Percentiles rank a stretch among this genome's conserved stretches.
Evolutionary conservation across 2,797 vertebrate genomes (phyloP).

Genomic region (Kryptopterus vitreolus): DNA sequence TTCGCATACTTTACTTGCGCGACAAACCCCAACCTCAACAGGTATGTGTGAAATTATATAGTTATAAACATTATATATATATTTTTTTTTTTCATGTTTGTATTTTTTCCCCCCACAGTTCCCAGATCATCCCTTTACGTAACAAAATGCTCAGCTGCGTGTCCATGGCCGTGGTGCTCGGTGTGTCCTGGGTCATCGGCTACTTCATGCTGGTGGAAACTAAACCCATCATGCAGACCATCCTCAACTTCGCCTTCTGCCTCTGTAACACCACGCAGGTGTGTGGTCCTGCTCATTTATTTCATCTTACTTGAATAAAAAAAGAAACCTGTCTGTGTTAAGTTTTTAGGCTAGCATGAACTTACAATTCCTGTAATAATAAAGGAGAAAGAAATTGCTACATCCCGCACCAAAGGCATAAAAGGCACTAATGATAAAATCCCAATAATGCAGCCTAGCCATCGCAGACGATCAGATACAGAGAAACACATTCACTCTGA

Average conservation of each 20-base stretch:
- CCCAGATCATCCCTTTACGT: constrained; percentile 47
- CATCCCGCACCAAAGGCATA: neutral
- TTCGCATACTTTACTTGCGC: constrained; percentile 60
- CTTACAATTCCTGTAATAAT: too few relatives aligned
- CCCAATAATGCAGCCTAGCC: neutral
- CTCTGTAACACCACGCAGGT: constrained; percentile 75
- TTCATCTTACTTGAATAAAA: neutral
- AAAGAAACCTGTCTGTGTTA: too few relatives aligned
- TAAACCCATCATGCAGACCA: constrained; percentile 1
- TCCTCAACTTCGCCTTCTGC: constrained; percentile 73
- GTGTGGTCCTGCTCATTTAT: neutral
- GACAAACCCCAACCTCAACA: constrained; percentile 59
- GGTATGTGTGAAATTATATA: too few relatives aligned
- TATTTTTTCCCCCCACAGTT: constrained; percentile 58
- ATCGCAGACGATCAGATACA: neutral
- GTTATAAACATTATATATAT: too few relatives aligned
- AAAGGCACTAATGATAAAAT: neutral
- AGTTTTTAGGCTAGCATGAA: too few relatives aligned
- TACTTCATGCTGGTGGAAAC: constrained; percentile 67
- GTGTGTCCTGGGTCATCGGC: constrained; percentile 71
- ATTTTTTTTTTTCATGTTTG: too few relatives aligned
- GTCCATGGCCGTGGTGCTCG: constrained; percentile 64
- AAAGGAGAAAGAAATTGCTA: too few relatives aligned
- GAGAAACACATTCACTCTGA: neutral
- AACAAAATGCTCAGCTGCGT: constrained; percentile 67